Percentiles rank a stretch among this genome's conserved stretches.
phyloP scores from a whole-genome alignment of 2,888 invertebrate species.

The Furcula furcula region DNA sequence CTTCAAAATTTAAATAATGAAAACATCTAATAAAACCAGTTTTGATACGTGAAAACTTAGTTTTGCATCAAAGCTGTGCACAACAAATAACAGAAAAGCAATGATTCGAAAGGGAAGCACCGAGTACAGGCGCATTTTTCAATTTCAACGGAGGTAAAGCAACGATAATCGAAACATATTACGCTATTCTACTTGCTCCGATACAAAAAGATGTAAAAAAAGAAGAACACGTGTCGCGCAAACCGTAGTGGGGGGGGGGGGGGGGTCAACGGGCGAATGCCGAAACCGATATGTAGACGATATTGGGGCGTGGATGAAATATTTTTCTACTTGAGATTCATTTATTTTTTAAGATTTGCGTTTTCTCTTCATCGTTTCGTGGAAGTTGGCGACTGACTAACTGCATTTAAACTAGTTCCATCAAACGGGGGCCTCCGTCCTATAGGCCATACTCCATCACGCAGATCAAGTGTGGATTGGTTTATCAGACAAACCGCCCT shows the following conservation, averaged over 20 bases:
- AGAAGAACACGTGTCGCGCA: constrained; percentile 31
- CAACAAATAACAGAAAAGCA: constrained; percentile 7
- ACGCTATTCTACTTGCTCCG: constrained; percentile 42
- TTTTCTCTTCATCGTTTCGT: no score
- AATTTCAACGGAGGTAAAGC: constrained; percentile 51
- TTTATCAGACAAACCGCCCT: no score
- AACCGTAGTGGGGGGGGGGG: constrained; percentile 12
- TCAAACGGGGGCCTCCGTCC: no score
- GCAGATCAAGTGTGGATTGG: no score
- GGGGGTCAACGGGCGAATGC: constrained; percentile 9
- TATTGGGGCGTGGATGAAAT: constrained; percentile 2
- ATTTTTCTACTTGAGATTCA: background rate
- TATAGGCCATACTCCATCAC: no score
- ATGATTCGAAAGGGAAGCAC: constrained; percentile 14
- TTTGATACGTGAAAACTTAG: background rate
- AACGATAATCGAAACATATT: constrained; percentile 65
- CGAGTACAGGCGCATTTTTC: constrained; percentile 46
- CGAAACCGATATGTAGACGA: constrained; percentile 13
- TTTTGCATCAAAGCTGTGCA: constrained; percentile 3
- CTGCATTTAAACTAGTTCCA: no score
- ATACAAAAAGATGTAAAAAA: constrained; percentile 49
- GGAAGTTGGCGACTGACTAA: no score
- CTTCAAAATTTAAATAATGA: background rate
- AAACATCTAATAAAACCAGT: background rate
- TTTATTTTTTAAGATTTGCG: no score